Conservation (phyloP, 2,113 vertebrate species). For the Podiceps cristatus region DNA sequence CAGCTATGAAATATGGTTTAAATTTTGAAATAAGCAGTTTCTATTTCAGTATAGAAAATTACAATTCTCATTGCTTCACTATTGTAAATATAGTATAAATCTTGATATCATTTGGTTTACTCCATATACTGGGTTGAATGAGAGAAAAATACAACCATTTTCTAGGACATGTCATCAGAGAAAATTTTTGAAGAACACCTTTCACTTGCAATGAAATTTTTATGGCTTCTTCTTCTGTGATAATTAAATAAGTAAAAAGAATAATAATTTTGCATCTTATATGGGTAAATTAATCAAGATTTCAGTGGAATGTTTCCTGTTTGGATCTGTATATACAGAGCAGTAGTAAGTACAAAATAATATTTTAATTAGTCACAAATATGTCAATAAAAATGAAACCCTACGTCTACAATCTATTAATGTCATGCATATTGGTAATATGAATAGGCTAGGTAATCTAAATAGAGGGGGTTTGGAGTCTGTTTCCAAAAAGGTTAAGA, state of each 20-base stretch:
- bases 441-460: not conserved
- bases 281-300: not conserved
- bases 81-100: not conserved
- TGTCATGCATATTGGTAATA: not conserved
- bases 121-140: not conserved
- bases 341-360: not conserved
- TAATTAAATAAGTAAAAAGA: not conserved
- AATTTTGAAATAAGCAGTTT: not conserved
- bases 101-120: not conserved
- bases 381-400: not conserved
- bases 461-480: not conserved
- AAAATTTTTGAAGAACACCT: not conserved
- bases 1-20: not conserved
- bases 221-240: not conserved
- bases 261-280: not conserved
- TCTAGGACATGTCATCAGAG: not conserved
- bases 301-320: not conserved
- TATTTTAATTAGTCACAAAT: not conserved
- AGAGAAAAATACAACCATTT: not conserved
- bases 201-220: not conserved
- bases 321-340: not conserved
- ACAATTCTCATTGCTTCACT: not conserved
- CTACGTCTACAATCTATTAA: not conserved
- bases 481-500: not conserved
- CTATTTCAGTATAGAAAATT: not conserved